Conservation (phyloP, 92 coral and sea anemone species). For the Zoanthus gigantus region DNA sequence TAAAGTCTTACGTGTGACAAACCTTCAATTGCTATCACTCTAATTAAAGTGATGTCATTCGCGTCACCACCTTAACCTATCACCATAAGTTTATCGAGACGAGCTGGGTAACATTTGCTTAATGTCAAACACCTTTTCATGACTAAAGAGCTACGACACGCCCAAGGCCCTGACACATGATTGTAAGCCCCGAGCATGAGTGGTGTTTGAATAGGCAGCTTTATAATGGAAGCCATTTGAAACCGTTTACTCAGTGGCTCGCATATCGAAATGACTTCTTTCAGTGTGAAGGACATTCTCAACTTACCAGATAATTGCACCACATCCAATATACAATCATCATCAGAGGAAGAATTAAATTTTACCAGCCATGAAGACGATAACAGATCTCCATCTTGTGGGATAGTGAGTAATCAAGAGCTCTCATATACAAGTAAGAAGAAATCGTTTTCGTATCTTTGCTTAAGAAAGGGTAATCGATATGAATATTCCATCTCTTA, state of each 20-base stretch:
- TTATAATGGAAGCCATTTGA: conserved; percentile 90
- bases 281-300: conserved; percentile 96
- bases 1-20: conserved; percentile 89
- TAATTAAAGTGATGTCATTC: conserved; percentile 96
- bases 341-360: conserved; percentile 73
- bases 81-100: conserved; percentile 94
- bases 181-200: conserved; percentile 83
- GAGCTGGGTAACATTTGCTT: conserved; percentile 95
- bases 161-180: conserved; percentile 86
- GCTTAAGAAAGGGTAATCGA: conserved; percentile 79
- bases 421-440: conserved; percentile 87
- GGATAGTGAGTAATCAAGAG: conserved; percentile 83
- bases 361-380: conserved; percentile 78
- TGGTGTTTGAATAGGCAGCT: conserved; percentile 68
- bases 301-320: conserved; percentile 81
- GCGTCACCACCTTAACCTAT: conserved; percentile 98
- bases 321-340: conserved; percentile 79
- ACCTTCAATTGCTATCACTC: conserved; percentile 95
- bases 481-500: conserved; percentile 31
- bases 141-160: conserved; percentile 92
- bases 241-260: conserved; percentile 62
- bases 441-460: conserved; percentile 91
- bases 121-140: conserved; percentile 97
- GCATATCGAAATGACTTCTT: conserved; percentile 92
- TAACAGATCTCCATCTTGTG: conserved; percentile 84